These are phyloP conservation scores for Diaprepes abbreviatus DNA, from an alignment of 2,888 invertebrate genomes.

Conservation along the genomic window DNA sequence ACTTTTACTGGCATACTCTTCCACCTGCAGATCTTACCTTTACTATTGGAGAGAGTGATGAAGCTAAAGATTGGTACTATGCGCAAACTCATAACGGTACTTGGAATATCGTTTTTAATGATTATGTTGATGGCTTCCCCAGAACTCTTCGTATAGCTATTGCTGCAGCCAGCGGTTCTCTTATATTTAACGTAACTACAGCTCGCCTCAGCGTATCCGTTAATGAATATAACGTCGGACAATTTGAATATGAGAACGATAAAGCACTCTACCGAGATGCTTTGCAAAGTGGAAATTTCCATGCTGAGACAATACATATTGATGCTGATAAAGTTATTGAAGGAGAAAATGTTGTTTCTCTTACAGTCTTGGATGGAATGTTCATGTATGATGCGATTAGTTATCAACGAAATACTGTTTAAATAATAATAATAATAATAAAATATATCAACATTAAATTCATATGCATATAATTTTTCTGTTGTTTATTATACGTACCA, in stretches of 20 bases:
- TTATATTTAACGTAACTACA: constrained; percentile 20
- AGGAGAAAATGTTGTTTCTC: constrained; percentile 23
- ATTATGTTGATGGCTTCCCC: not conserved
- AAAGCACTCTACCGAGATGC: constrained; percentile 23
- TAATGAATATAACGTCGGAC: constrained; percentile 11
- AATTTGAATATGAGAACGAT: constrained; percentile 31
- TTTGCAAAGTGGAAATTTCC: constrained; percentile 31
- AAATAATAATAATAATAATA: no score
- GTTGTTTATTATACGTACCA: no score
- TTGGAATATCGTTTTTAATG: constrained; percentile 31
- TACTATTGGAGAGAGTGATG: constrained; percentile 15
- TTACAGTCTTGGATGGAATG: constrained; percentile 18
- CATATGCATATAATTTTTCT: no score
- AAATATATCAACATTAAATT: no score
- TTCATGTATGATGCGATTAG: constrained; percentile 37
- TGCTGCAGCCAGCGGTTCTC: constrained; percentile 29
- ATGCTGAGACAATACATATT: constrained; percentile 13
- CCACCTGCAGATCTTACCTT: constrained; percentile 31
- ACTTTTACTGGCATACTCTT: constrained; percentile 39
- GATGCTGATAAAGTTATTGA: constrained; percentile 20
- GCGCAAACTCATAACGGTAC: constrained; percentile 33
- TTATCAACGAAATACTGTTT: constrained; percentile 31
- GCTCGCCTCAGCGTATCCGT: constrained; percentile 9
- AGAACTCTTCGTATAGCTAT: constrained; percentile 18
- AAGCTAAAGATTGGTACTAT: constrained; percentile 32